Evolutionary conservation across 2,888 invertebrate species (phyloP).

Genomic region (Papilio demoleus): DNA sequence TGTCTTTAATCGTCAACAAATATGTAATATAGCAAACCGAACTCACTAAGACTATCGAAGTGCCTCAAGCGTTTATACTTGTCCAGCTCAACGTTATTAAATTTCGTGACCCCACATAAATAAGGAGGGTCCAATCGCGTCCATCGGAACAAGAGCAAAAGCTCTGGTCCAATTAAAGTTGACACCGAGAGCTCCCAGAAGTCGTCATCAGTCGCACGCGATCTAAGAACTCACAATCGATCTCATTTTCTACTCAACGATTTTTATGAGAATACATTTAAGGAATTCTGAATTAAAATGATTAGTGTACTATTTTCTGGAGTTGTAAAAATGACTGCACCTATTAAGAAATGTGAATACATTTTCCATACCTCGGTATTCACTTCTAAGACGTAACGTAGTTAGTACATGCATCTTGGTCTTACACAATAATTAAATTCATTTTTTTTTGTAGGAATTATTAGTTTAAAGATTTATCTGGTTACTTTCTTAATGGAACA

Average conservation of each 20-base stretch:
- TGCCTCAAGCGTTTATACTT: conserved; percentile 18
- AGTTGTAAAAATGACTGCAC: neutral
- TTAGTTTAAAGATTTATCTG: neutral
- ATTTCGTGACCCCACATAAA: conserved; percentile 75
- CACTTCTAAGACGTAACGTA: too few relatives aligned
- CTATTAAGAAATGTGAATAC: neutral
- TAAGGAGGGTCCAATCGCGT: conserved; percentile 67
- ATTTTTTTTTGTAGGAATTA: neutral
- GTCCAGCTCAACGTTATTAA: conserved; percentile 45
- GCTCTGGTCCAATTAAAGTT: conserved; percentile 80
- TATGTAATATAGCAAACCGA: conserved; percentile 14
- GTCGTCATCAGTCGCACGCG: conserved; percentile 79
- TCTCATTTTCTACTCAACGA: conserved; percentile 77
- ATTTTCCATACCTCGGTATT: neutral
- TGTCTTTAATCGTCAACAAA: conserved; percentile 4
- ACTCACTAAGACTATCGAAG: conserved; percentile 10
- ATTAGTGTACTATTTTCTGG: neutral
- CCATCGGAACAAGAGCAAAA: conserved; percentile 72
- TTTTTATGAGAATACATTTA: conserved; percentile 64
- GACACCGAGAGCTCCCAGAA: conserved; percentile 76
- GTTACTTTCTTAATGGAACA: neutral
- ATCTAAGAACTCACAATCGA: conserved; percentile 78
- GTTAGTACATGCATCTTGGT: too few relatives aligned
- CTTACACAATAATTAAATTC: too few relatives aligned
- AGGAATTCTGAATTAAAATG: conserved; percentile 39